Conservation (phyloP, 2,888 invertebrate species). For the Antitype chi region DNA sequence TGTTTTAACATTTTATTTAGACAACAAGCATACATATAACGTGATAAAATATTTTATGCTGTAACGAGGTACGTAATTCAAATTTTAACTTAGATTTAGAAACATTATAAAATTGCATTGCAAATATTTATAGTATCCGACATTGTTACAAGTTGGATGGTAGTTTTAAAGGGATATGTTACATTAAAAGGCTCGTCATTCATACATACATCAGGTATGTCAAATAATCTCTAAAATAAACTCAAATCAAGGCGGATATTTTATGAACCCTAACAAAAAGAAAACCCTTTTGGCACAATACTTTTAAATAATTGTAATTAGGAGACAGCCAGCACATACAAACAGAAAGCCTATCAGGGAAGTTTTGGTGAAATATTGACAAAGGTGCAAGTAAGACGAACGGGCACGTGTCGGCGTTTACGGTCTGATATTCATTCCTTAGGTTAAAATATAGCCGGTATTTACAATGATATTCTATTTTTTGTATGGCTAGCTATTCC, state of each 20-base stretch:
- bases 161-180: slow-evolving; percentile 25
- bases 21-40: slow-evolving; percentile 72
- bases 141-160: slow-evolving; percentile 15
- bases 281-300: slow-evolving; percentile 32
- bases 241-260: not conserved
- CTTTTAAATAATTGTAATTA: not conserved
- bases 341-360: not conserved
- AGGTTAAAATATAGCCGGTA: not conserved
- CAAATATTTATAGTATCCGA: slow-evolving; percentile 21
- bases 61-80: slow-evolving; percentile 60
- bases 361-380: slow-evolving; percentile 5
- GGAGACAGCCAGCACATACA: not conserved
- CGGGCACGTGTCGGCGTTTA: not conserved
- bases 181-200: slow-evolving; percentile 15
- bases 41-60: slow-evolving; percentile 65
- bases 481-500: not conserved
- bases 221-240: slow-evolving; percentile 5
- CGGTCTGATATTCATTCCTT: slow-evolving; percentile 3
- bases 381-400: not conserved
- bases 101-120: slow-evolving; percentile 44
- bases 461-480: not conserved
- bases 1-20: slow-evolving; percentile 62
- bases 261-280: not conserved
- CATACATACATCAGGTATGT: not conserved
- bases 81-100: slow-evolving; percentile 55